These are phyloP conservation scores for Heliocidaris erythrogramma DNA, from an alignment of 35 echinoderm and acorn worm species.

Conservation along the genomic window DNA sequence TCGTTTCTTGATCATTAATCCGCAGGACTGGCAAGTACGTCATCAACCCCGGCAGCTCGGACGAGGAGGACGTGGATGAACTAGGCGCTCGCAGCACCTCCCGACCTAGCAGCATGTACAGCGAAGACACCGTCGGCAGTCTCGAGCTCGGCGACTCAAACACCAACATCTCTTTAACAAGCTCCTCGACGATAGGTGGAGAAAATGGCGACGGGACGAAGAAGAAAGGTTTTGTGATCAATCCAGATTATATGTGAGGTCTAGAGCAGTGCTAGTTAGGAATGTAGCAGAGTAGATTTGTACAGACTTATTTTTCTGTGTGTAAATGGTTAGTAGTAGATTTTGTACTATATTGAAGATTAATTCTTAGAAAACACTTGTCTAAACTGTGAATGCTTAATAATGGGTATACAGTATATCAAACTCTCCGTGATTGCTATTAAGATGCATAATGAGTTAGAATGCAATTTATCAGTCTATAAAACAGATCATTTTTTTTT, in stretches of 20 bases:
- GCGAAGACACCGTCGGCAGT: constrained; percentile 77
- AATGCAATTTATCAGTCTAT: background rate
- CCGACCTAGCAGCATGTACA: constrained; percentile 86
- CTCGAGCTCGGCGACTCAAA: constrained; percentile 52
- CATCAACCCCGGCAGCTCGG: constrained; percentile 64
- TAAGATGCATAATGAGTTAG: background rate
- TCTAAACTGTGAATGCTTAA: background rate
- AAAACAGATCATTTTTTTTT: background rate
- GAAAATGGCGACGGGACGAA: constrained; percentile 41
- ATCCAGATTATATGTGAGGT: constrained; percentile 84
- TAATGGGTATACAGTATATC: background rate
- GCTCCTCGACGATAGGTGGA: constrained; percentile 31
- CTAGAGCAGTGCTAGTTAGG: background rate
- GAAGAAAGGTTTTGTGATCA: constrained; percentile 82
- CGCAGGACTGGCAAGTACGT: constrained; percentile 59
- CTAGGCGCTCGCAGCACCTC: constrained; percentile 59
- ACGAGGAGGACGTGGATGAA: constrained; percentile 71
- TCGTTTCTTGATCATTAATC: background rate
- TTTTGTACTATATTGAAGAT: background rate
- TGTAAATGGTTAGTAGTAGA: background rate
- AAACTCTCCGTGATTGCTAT: background rate
- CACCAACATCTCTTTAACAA: constrained; percentile 27
- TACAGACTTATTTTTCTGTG: background rate
- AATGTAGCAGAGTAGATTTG: background rate
- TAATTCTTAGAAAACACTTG: background rate